Conservation (phyloP, 2,797 vertebrate genomes). For the Bucorvus abyssinicus region DNA sequence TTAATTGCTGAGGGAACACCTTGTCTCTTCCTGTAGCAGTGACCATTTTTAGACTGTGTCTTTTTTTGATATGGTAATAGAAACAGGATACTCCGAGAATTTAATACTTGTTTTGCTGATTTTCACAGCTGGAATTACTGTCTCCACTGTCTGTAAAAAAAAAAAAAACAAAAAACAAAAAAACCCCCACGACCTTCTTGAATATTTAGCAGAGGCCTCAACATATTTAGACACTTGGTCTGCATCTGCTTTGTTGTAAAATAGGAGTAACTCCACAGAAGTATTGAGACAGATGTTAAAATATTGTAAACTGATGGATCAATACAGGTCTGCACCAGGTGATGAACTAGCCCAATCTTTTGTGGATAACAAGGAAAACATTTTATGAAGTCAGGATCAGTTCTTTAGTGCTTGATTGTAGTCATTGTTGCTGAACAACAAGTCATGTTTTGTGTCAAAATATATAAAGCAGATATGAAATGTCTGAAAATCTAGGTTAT, state of each 20-base stretch:
- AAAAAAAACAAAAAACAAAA: too few relatives aligned
- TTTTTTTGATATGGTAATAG: background rate
- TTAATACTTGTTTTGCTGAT: background rate
- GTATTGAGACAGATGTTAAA: background rate
- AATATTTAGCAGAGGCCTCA: background rate
- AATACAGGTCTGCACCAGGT: background rate
- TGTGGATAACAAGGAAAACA: background rate
- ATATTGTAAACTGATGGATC: background rate
- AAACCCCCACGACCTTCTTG: too few relatives aligned
- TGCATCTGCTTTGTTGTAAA: background rate
- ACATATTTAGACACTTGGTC: background rate
- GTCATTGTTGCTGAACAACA: background rate
- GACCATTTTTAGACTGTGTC: background rate
- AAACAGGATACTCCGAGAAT: background rate
- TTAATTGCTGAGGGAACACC: background rate
- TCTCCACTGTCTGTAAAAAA: background rate
- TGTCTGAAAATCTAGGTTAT: background rate
- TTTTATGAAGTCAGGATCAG: background rate
- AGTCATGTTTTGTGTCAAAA: background rate
- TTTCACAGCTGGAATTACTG: conserved; percentile 10
- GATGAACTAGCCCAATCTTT: background rate
- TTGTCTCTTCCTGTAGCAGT: background rate
- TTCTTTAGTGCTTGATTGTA: background rate
- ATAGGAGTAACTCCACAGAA: background rate
- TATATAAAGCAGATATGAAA: background rate